Conservation (phyloP, 2,888 invertebrate species). For the Ephialtes manifestator region DNA sequence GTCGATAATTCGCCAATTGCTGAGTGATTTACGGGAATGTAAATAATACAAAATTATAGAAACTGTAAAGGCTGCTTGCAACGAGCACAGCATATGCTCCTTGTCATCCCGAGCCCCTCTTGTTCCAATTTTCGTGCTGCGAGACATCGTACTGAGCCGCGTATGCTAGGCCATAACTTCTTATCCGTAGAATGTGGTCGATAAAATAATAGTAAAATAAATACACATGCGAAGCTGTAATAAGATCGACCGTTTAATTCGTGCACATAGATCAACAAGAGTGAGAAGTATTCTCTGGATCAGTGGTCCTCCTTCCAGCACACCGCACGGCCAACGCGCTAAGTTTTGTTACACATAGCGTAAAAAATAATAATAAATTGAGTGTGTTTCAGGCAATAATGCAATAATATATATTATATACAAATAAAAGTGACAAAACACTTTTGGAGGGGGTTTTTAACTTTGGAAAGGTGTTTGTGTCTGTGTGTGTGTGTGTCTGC, state of each 20-base stretch:
- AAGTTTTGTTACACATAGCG: constrained; percentile 74
- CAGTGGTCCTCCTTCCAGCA: constrained; percentile 76
- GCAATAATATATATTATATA: constrained; percentile 76
- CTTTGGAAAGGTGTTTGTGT: constrained; percentile 77
- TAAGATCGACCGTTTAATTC: constrained; percentile 43
- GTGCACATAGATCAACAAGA: constrained; percentile 40
- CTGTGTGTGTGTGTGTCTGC: constrained; percentile 50
- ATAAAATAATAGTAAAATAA: constrained; percentile 37
- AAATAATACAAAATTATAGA: neutral
- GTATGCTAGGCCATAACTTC: constrained; percentile 30
- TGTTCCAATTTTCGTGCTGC: constrained; percentile 22
- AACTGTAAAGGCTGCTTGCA: neutral
- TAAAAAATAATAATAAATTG: constrained; percentile 78
- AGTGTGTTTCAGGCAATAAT: constrained; percentile 78
- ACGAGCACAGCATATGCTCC: neutral
- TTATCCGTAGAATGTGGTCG: constrained; percentile 10
- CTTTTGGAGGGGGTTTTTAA: constrained; percentile 77
- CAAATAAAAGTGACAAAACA: constrained; percentile 81
- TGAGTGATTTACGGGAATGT: constrained; percentile 24
- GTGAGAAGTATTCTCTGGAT: constrained; percentile 70
- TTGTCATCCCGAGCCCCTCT: constrained; percentile 6
- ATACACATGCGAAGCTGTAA: constrained; percentile 34
- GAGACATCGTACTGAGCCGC: constrained; percentile 29
- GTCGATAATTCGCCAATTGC: constrained; percentile 40
- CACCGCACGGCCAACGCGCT: constrained; percentile 69